Evolutionary conservation across 2,797 vertebrate genomes (phyloP), one percentile per base, ranked within the genome.

Genomic region (Meriones psammophilus): DNA sequence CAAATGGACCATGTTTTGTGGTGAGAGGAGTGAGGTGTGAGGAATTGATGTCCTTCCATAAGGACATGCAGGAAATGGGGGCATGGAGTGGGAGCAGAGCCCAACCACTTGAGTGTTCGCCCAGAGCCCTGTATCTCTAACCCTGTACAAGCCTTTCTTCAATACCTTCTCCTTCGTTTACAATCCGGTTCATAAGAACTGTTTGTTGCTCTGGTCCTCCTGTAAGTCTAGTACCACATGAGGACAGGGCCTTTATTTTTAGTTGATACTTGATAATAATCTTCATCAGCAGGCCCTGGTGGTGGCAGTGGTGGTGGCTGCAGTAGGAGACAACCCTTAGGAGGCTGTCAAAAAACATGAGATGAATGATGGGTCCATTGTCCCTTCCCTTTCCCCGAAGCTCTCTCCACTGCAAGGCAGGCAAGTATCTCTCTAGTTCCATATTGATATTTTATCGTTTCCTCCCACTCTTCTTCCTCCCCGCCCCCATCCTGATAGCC

Each of bases 401-500:
- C 39, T 28, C n/a, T 94, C 91, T n/a, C 28, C 71, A 39, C n/a
- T 30, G 54, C 42, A 15, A 10, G 1, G 64, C 80, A 12, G 3
- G 36, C 24, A 1, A 62, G 26, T 33, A 13, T 18, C 42, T 69
- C 42, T 69, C 78, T 1, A 4, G 6, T 46, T 86, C 77, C 24
- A 1, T 68, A 46, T 2, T 56, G 50, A 76, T 22, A 26, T 13
- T 78, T 46, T 46, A 36, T 2, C 5, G 33, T 46, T 8, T 33
- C 15, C 30, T 71, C 60, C 64, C 28, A 8, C 1, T 12, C 46
- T 17, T 79, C 39, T n/a, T 58, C 46, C 89, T 90, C 58, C 60
- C 54, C 68, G 58, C 30, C 60, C 28, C 50, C 9, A 22, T 17
- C 78, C 36, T 62, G 26, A 9, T 86, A 99, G 98, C 96, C 89